Conservation (phyloP, 2,113 vertebrate genomes). For the Tyto alba region DNA sequence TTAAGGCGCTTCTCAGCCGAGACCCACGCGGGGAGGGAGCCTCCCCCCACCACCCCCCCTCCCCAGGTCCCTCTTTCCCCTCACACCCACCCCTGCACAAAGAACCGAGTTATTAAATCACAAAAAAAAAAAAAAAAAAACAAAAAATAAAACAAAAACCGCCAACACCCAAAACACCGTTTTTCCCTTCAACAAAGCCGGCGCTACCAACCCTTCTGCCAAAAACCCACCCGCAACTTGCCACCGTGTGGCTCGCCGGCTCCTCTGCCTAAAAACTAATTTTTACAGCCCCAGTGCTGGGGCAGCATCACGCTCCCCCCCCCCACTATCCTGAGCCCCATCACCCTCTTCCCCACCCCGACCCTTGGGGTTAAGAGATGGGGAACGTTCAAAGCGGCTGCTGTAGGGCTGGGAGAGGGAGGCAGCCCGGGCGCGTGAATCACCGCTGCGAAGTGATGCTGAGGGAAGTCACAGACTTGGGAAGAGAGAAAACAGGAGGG, state of each 20-base stretch:
- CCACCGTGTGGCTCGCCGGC: neutral
- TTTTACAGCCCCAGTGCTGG: neutral
- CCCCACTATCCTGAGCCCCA: neutral
- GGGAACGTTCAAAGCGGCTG: neutral
- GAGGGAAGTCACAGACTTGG: constrained; percentile 11
- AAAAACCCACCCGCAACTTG: neutral
- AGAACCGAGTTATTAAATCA: neutral
- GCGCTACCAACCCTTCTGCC: neutral
- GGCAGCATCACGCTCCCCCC: neutral
- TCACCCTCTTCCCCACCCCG: neutral
- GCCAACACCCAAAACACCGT: too few species aligned
- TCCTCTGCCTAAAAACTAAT: neutral
- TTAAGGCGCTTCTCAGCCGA: neutral
- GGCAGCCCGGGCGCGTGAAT: neutral
- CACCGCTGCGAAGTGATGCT: neutral
- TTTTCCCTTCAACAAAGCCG: too few species aligned
- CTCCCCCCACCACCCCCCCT: accelerated
- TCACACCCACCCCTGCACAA: neutral
- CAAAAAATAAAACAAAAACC: too few species aligned
- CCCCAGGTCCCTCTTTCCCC: neutral
- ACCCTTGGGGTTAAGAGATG: neutral
- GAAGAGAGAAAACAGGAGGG: constrained; percentile 9
- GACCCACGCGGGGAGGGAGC: neutral
- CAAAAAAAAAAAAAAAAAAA: too few species aligned
- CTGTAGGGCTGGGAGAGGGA: neutral